Evolutionary conservation across 2,113 vertebrate genomes (phyloP).

Genomic region (Podiceps cristatus): DNA sequence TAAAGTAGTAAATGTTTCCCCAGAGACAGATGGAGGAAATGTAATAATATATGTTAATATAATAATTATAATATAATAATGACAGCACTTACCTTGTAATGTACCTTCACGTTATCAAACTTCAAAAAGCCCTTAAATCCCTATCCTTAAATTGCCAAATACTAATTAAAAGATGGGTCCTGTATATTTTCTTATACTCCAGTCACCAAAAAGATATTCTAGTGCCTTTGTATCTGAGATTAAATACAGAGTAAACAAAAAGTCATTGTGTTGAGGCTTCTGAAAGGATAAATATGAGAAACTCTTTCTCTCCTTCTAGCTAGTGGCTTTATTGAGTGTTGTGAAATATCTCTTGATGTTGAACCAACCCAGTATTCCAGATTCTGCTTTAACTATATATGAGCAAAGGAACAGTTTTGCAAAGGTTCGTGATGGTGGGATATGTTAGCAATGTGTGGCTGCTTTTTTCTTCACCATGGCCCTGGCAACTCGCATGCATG

Average conservation of each 20-base stretch:
- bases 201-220: neutral
- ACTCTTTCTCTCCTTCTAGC: constrained; percentile 58
- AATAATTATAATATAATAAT: neutral
- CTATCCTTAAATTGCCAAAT: neutral
- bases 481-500: neutral
- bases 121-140: neutral
- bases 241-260: neutral
- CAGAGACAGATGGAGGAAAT: neutral
- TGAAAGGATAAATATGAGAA: neutral
- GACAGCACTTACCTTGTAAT: neutral
- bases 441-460: neutral
- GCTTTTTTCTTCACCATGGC: neutral
- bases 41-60: neutral
- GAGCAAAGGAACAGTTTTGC: constrained; percentile 78
- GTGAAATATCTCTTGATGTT: constrained; percentile 83
- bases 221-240: neutral
- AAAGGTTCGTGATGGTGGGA: constrained; percentile 72
- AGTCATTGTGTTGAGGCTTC: neutral
- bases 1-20: neutral
- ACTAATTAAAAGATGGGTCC: neutral
- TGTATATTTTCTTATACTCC: neutral
- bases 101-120: neutral
- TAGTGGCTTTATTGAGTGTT: constrained; percentile 82
- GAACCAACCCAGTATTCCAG: constrained; percentile 75
- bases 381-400: constrained; percentile 77